Percentiles rank a stretch among this genome's conserved stretches.
Evolutionary conservation across 1,140 invertebrate genomes (phyloP).

Genomic region (Formica exsecta): DNA sequence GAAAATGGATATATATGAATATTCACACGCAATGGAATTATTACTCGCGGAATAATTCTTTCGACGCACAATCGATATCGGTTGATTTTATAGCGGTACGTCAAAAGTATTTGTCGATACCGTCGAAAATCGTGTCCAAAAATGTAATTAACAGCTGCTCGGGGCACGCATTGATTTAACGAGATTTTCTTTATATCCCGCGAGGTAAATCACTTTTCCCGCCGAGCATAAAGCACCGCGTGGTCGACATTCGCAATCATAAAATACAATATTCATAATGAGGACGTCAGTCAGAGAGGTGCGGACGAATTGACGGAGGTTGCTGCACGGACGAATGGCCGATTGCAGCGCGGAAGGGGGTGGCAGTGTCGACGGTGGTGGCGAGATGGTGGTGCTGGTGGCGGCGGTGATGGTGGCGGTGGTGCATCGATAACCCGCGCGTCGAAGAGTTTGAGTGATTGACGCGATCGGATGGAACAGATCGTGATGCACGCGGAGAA

Average conservation of each 20-base stretch:
- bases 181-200: constrained; percentile 60
- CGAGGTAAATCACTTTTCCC: constrained; percentile 57
- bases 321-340: constrained; percentile 48
- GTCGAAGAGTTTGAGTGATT: constrained; percentile 81
- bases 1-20: constrained; percentile 4
- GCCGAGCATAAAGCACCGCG: constrained; percentile 50
- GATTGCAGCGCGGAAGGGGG: constrained; percentile 47
- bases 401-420: constrained; percentile 59
- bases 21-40: constrained; percentile 24
- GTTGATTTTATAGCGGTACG: constrained; percentile 35
- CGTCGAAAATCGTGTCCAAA: constrained; percentile 33
- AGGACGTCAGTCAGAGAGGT: constrained; percentile 69
- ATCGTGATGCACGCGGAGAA: constrained; percentile 76
- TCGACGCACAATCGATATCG: background rate
- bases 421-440: constrained; percentile 74
- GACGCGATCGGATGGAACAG: constrained; percentile 79
- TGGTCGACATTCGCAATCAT: constrained; percentile 68
- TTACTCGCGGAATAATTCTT: constrained; percentile 41
- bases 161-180: constrained; percentile 51
- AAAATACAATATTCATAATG: constrained; percentile 81
- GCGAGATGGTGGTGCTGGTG: constrained; percentile 57
- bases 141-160: constrained; percentile 55
- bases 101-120: constrained; percentile 41
- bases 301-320: constrained; percentile 63
- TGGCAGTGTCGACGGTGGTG: constrained; percentile 44